These are phyloP conservation scores for Gnathonemus echidnorhynchus DNA, from an alignment of 2,113 vertebrate species.

Conservation along the genomic window DNA sequence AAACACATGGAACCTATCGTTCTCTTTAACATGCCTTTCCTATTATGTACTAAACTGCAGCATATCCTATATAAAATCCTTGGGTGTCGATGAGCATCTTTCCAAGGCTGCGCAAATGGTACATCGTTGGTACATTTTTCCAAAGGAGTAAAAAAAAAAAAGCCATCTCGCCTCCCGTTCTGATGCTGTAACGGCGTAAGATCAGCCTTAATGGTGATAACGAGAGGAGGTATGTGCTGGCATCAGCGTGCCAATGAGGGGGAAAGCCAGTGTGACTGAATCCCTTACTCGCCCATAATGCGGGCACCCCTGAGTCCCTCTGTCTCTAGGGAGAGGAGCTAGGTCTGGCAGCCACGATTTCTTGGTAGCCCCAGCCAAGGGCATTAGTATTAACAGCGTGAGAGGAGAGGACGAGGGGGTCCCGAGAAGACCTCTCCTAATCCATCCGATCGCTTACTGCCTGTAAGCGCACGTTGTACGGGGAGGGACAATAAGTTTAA, in stretches of 20 bases:
- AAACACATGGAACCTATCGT: background rate
- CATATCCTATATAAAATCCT: background rate
- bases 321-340: constrained; percentile 23
- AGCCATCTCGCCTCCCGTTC: background rate
- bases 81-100: background rate
- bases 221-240: background rate
- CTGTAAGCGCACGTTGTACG: constrained; percentile 52
- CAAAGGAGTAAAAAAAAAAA: background rate
- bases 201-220: constrained; percentile 8
- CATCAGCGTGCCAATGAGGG: background rate
- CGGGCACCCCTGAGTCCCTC: constrained; percentile 3
- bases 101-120: constrained; percentile 2
- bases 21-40: background rate
- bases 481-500: constrained; percentile 39
- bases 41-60: background rate
- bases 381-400: constrained; percentile 36
- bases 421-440: constrained; percentile 59
- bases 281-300: constrained; percentile 18
- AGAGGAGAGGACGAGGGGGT: constrained; percentile 34
- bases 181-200: constrained; percentile 25
- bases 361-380: constrained; percentile 44
- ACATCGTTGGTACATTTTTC: background rate
- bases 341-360: constrained; percentile 28
- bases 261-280: constrained; percentile 3
- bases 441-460: constrained; percentile 63